Conservation (phyloP, 2,888 invertebrate genomes). For the Lasioglossum vierecki region DNA sequence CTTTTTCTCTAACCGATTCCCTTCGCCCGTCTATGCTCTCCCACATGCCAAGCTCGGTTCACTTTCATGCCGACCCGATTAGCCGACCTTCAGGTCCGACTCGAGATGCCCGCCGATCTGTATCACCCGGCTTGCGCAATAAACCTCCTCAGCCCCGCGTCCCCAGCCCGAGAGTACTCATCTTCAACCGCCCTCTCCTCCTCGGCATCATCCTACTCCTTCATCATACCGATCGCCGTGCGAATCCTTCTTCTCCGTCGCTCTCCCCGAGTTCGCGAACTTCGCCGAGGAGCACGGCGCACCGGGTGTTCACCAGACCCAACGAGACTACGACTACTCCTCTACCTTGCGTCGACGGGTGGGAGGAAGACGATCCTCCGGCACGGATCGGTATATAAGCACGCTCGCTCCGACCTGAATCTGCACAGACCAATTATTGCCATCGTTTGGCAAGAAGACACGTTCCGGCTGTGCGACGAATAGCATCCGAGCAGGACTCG, state of each 20-base stretch:
- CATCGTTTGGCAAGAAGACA: constrained; percentile 64
- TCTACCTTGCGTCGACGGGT: constrained; percentile 61
- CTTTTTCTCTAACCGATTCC: not conserved
- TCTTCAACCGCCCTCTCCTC: constrained; percentile 47
- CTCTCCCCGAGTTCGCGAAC: constrained; percentile 57
- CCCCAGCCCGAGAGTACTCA: constrained; percentile 40
- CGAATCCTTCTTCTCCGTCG: constrained; percentile 43
- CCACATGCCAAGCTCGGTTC: constrained; percentile 53
- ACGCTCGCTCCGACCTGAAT: constrained; percentile 66
- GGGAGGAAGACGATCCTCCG: constrained; percentile 78
- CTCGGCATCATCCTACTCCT: not conserved
- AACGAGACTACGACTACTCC: constrained; percentile 44
- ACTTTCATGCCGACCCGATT: constrained; percentile 78
- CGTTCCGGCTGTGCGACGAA: constrained; percentile 46
- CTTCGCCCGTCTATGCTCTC: constrained; percentile 33
- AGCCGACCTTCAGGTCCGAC: constrained; percentile 76
- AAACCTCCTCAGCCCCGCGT: constrained; percentile 51
- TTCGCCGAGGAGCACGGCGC: constrained; percentile 60
- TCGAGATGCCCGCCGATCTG: constrained; percentile 74
- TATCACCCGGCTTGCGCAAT: constrained; percentile 72
- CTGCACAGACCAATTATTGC: constrained; percentile 71
- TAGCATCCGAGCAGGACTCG: constrained; percentile 45
- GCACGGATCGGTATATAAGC: constrained; percentile 68
- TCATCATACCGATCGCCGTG: not conserved
- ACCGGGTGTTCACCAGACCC: constrained; percentile 62